phyloP scores from a whole-genome alignment of 2,113 vertebrate genomes.

The Azemiops feae region DNA sequence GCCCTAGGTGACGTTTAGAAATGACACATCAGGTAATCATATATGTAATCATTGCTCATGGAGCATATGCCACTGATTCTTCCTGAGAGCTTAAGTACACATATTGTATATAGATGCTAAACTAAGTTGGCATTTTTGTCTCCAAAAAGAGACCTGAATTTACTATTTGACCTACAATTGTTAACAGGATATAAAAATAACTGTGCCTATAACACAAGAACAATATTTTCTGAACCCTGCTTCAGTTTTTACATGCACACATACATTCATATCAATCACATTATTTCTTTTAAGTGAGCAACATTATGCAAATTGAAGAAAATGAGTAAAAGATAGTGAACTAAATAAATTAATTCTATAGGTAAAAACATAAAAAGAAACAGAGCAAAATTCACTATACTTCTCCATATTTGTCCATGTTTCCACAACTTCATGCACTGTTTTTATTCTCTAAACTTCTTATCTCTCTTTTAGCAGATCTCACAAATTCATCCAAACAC shows the following conservation, averaged over 20 bases:
- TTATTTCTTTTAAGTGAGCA: background rate
- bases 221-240: background rate
- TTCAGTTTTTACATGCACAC: background rate
- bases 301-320: background rate
- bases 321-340: background rate
- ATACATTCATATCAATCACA: background rate
- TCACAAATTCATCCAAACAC: background rate
- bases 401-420: background rate
- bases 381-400: background rate
- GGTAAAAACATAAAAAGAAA: background rate
- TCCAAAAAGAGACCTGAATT: background rate
- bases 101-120: background rate
- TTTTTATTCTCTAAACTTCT: background rate
- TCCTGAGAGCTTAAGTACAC: background rate
- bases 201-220: background rate
- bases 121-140: background rate
- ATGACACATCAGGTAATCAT: background rate
- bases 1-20: background rate
- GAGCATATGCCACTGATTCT: background rate
- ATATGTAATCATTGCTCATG: background rate
- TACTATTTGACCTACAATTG: background rate
- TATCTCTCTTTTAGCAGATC: background rate
- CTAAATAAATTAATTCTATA: background rate
- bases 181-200: background rate
- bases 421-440: background rate